Conservation (phyloP, 2,888 invertebrate species). For the Cantharis rufa region DNA sequence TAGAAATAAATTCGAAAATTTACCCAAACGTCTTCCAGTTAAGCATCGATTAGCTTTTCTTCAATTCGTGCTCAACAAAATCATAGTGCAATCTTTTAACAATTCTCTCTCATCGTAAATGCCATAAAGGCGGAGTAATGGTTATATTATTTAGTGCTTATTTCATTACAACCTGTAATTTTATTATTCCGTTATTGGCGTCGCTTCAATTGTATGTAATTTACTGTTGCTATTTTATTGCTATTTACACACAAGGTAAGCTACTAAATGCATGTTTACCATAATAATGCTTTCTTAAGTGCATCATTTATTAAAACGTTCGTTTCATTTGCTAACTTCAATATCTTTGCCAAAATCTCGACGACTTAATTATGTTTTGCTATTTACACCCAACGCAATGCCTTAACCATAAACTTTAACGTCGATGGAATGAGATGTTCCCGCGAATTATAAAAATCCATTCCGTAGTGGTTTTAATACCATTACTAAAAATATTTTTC, state of each 20-base stretch:
- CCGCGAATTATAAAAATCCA: background rate
- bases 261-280: constrained; percentile 21
- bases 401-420: background rate
- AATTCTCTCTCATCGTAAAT: constrained; percentile 45
- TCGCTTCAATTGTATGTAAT: constrained; percentile 25
- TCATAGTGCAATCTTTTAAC: constrained; percentile 39
- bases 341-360: constrained; percentile 4
- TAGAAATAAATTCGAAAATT: background rate
- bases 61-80: background rate
- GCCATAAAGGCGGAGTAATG: constrained; percentile 53
- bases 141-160: constrained; percentile 50
- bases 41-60: background rate
- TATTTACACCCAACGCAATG: background rate
- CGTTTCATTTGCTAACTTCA: constrained; percentile 7
- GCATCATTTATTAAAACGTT: background rate
- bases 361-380: background rate
- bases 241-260: constrained; percentile 21
- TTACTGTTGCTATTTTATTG: constrained; percentile 22
- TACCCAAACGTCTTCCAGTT: background rate
- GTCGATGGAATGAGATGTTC: background rate
- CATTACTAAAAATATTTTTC: background rate
- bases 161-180: constrained; percentile 39
- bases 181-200: constrained; percentile 33
- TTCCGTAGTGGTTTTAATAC: background rate
- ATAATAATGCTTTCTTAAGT: constrained; percentile 18